Percentiles rank a stretch among this genome's conserved stretches.
These are phyloP conservation scores for Oncorhynchus kisutch DNA, from an alignment of 2,113 vertebrate species.

Conservation along the genomic window DNA sequence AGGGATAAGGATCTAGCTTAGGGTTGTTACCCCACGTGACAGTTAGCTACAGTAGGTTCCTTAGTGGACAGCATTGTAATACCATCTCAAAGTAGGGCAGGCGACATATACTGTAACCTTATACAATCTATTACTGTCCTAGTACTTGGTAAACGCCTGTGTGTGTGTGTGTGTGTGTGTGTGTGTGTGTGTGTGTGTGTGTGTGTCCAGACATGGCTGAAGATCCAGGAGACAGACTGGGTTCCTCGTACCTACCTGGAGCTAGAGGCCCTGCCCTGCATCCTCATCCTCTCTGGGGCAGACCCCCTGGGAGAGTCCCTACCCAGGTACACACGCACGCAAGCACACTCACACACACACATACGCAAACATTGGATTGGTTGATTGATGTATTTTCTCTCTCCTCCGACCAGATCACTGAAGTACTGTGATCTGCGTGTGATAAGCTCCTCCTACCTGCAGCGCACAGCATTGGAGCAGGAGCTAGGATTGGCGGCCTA, in stretches of 20 bases:
- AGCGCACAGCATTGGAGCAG: constrained; percentile 90
- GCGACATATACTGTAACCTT: no score
- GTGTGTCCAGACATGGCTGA: constrained; percentile 83
- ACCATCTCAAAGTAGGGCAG: no score
- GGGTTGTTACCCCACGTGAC: no score
- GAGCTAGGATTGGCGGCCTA: constrained; percentile 93
- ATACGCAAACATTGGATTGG: no score
- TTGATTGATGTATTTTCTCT: no score
- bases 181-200: background rate
- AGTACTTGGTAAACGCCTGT: no score
- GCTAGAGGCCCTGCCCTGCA: constrained; percentile 93
- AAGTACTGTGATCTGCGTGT: constrained; percentile 95
- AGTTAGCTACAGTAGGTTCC: background rate
- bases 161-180: background rate
- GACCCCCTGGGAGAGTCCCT: constrained; percentile 93
- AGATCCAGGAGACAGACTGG: constrained; percentile 91
- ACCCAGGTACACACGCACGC: constrained; percentile 74
- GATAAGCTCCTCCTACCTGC: constrained; percentile 85
- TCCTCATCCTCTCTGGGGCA: constrained; percentile 91
- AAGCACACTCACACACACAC: background rate
- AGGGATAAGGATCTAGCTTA: no score
- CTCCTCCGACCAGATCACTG: constrained; percentile 78
- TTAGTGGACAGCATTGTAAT: no score
- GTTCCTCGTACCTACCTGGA: constrained; percentile 90
- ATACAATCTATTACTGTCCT: no score